These are phyloP conservation scores for Mesopsocus fuscifrons DNA, from an alignment of 2,888 invertebrate species.

Conservation along the genomic window DNA sequence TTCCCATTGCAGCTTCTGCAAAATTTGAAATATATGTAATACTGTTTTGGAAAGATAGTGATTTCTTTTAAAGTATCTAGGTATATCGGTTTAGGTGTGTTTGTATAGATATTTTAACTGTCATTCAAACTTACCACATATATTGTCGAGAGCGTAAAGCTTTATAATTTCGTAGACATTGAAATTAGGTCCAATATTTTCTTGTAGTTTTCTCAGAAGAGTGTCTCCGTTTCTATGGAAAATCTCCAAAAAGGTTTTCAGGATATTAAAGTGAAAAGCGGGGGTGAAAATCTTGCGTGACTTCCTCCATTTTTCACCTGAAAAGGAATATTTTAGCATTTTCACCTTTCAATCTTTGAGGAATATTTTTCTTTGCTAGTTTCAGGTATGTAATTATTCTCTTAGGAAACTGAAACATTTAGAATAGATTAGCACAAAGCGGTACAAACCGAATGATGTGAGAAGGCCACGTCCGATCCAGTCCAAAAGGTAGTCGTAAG, in stretches of 20 bases:
- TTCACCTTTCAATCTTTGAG: too few relatives aligned
- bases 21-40: too few relatives aligned
- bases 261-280: constrained; percentile 28
- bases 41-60: too few relatives aligned
- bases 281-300: constrained; percentile 29
- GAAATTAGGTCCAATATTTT: constrained; percentile 16
- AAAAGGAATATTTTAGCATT: too few relatives aligned
- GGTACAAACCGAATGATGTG: constrained; percentile 19
- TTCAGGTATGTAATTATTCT: too few relatives aligned
- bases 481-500: constrained; percentile 18
- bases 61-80: too few relatives aligned
- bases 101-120: not conserved
- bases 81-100: not conserved
- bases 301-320: constrained; percentile 27
- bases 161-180: constrained; percentile 16
- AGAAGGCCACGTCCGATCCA: constrained; percentile 19
- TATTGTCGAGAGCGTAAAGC: constrained; percentile 17
- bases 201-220: constrained; percentile 22
- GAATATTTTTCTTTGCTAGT: too few relatives aligned
- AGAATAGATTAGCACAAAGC: too few relatives aligned
- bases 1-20: constrained; percentile 12
- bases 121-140: constrained; percentile 16
- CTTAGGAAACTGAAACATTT: too few relatives aligned
- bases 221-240: constrained; percentile 24
- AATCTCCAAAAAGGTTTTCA: constrained; percentile 24